Base-by-base conservation (phyloP, 2,888 invertebrate species). In the Polymixis lichenea region DNA sequence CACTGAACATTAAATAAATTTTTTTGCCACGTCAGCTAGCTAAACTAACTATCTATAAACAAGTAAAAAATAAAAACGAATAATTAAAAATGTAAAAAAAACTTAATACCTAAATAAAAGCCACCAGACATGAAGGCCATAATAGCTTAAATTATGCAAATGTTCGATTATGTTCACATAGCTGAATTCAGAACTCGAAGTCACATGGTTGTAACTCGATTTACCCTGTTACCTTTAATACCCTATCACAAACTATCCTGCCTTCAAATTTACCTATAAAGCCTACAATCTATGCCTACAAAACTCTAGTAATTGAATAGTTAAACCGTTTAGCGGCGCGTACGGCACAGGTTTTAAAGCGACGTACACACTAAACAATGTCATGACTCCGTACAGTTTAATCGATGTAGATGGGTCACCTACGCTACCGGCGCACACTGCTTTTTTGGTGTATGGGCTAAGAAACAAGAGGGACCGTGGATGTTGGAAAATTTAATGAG, bases 371-470 rank as follows among this genome's bases (percentile, higher is more conserved):
- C 70, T 78, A 73, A 82, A 84, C 88, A 87, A 82, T 84, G 78
- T 84, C 83, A 79, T 81, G 81, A 77, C 56, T 65, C 51, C 70
- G 72, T 83, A 68, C 65, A 70, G 82, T 78, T 82, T 85, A 86
- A 89, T 88, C 87, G 88, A 82, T 86, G 87, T 84, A 84, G 84
- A 83, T 83, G 74, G 78, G 87, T 86, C 84, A 76, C 77, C 84
- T 78, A 83, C 83, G 83, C 75, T 82, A 70, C 80, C 73, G 66
- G 72, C 49, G 56, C 62, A 76, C 80, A 71, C 83, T 69, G 77
- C 65, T 78, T 89, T 86, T 85, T 83, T 76, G 53, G 80, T 38
- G 80, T 66, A 22, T 80, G 77, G 82, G 1, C 0, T 32, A 69
- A 82, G 53, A 56, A 0, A 66, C 0, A 43, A 72, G 66, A 53